A percentile compares a stretch with the other conserved stretches of the same genome.
Evolutionary conservation across 1,140 invertebrate species (phyloP).

Genomic region (Sycophila sp.): DNA sequence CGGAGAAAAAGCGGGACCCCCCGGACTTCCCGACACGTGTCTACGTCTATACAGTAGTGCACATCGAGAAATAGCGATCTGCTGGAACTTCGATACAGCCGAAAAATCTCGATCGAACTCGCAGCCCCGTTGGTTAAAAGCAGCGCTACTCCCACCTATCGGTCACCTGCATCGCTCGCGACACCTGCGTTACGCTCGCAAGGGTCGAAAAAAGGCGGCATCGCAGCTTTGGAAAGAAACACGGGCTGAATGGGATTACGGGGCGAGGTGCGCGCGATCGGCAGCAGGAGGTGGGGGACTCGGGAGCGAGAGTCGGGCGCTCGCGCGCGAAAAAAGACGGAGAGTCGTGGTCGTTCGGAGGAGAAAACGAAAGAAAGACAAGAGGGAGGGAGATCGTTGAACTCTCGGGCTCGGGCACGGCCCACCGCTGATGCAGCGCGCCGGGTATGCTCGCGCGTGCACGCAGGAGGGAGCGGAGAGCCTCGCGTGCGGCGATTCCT

Average conservation of each 20-base stretch:
- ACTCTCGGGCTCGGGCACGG: constrained; percentile 45
- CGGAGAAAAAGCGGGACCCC: neutral
- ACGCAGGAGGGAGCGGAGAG: too few species aligned
- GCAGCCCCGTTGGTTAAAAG: too few species aligned
- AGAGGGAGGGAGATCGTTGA: constrained; percentile 52
- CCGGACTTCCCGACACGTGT: constrained; percentile 8
- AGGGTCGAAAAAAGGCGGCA: neutral
- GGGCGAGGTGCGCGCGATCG: neutral
- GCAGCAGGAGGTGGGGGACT: neutral
- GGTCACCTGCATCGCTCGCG: too few species aligned
- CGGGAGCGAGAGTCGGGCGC: neutral
- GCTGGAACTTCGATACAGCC: too few species aligned
- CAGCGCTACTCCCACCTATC: too few species aligned
- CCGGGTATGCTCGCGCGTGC: too few species aligned
- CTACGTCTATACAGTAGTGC: neutral
- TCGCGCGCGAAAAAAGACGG: neutral
- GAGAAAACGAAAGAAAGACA: constrained; percentile 25
- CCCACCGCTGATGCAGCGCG: constrained; percentile 35
- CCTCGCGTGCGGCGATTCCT: too few species aligned
- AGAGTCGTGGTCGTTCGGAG: constrained; percentile 8
- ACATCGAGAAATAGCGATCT: too few species aligned
- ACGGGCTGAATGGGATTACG: neutral
- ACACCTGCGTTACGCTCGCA: too few species aligned
- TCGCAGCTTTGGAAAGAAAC: constrained; percentile 7
- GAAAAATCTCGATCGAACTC: too few species aligned